These are phyloP conservation scores for Poeciliopsis retropinna DNA, from an alignment of 2,113 vertebrate genomes.

Conservation along the genomic window DNA sequence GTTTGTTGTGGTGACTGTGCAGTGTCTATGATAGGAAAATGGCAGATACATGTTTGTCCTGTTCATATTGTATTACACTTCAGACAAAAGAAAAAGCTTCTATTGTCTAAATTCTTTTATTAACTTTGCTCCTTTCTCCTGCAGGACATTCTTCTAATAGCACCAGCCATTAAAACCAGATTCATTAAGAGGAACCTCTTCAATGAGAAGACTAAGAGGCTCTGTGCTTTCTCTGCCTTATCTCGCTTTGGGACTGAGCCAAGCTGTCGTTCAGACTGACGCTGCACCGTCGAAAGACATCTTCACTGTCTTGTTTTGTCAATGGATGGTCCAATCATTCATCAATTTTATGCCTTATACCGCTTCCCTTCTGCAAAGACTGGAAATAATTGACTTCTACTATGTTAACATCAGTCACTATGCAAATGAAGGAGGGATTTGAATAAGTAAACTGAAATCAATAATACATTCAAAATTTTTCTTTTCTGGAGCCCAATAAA, in stretches of 20 bases:
- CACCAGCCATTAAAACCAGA: constrained; percentile 36
- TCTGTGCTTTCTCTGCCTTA: not conserved
- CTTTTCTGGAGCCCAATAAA: constrained; percentile 33
- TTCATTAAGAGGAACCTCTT: constrained; percentile 14
- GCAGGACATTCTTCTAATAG: constrained; percentile 77
- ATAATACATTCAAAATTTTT: constrained; percentile 7
- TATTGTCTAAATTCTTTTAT: constrained; percentile 1
- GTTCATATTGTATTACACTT: not conserved
- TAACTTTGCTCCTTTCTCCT: constrained; percentile 31
- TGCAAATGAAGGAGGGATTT: not conserved
- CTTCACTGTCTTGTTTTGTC: not conserved
- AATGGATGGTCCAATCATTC: constrained; percentile 13
- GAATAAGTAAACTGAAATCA: constrained; percentile 13
- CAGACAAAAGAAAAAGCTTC: not conserved
- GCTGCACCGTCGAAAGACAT: not conserved
- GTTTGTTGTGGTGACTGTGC: constrained; percentile 46
- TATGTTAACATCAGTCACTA: not conserved
- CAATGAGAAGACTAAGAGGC: not conserved
- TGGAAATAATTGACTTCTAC: not conserved
- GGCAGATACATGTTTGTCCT: not conserved
- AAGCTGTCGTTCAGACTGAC: not conserved
- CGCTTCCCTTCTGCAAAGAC: not conserved
- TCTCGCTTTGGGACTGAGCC: not conserved
- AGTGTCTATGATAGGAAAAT: constrained; percentile 20
- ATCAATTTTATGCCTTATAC: not conserved